These are phyloP conservation scores for Drosophila ercepeae DNA, from an alignment of 1,140 invertebrate genomes.

Conservation along the genomic window DNA sequence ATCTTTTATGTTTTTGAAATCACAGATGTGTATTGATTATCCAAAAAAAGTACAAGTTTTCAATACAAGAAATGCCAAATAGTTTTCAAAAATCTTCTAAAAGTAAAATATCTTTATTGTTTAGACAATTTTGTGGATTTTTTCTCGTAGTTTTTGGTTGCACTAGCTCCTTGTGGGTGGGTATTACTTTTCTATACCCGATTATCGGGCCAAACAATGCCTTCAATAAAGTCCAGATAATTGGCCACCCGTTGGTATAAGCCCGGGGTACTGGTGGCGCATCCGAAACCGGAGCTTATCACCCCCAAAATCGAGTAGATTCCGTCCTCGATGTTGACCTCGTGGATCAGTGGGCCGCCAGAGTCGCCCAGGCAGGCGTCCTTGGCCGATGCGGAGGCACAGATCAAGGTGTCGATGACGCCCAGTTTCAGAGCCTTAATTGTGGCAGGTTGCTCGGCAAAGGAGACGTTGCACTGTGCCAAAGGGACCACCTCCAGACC, in stretches of 20 bases:
- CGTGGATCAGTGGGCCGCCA: conserved; percentile 87
- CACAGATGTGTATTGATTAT: neutral
- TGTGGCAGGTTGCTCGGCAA: conserved; percentile 20
- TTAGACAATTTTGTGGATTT: conserved; percentile 3
- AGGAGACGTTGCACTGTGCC: conserved; percentile 41
- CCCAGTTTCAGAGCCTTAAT: conserved; percentile 30
- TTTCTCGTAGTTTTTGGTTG: neutral
- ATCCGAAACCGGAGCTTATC: conserved; percentile 88
- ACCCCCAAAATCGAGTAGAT: conserved; percentile 84
- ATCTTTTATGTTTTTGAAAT: neutral
- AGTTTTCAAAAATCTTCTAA: no score
- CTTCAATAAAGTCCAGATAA: conserved; percentile 88
- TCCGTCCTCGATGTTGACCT: conserved; percentile 53
- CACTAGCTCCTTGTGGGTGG: neutral
- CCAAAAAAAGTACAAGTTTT: no score
- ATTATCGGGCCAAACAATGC: conserved; percentile 85
- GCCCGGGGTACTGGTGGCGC: conserved; percentile 86
- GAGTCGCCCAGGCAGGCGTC: conserved; percentile 88
- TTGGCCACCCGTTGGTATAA: conserved; percentile 87
- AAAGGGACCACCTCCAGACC: conserved; percentile 51
- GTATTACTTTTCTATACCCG: neutral
- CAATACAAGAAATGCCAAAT: no score
- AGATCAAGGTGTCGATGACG: conserved; percentile 83
- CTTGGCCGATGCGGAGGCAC: conserved; percentile 85
- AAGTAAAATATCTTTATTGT: no score